Evolutionary conservation across 2,888 invertebrate genomes (phyloP).

Genomic region (Leptopilina drosophilae): DNA sequence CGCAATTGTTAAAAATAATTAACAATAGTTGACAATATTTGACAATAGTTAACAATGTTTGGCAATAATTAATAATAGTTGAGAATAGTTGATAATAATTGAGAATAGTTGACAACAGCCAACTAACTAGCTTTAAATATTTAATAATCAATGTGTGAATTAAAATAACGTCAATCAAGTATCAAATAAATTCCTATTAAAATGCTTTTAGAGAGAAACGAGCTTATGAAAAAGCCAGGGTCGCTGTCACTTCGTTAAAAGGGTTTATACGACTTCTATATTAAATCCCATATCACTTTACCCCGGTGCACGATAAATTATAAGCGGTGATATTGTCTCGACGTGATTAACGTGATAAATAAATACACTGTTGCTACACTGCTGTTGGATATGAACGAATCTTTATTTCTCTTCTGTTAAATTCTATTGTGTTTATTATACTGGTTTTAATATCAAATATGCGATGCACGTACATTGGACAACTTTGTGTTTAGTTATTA

Average conservation of each 20-base stretch:
- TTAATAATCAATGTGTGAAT: constrained; percentile 4
- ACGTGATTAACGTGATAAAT: constrained; percentile 39
- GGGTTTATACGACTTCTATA: constrained; percentile 40
- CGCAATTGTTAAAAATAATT: too few relatives aligned
- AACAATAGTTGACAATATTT: too few relatives aligned
- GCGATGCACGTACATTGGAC: constrained; percentile 12
- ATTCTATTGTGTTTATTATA: not conserved
- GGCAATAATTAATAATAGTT: too few relatives aligned
- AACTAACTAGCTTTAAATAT: constrained; percentile 36
- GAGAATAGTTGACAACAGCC: not conserved
- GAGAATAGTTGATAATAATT: too few relatives aligned
- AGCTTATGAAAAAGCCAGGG: constrained; percentile 34
- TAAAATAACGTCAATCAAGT: constrained; percentile 33
- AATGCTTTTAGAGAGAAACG: constrained; percentile 37
- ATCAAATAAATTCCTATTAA: constrained; percentile 34
- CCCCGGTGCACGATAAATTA: constrained; percentile 34
- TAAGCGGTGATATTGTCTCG: constrained; percentile 29
- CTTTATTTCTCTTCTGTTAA: not conserved
- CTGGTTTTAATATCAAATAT: not conserved
- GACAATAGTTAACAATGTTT: too few relatives aligned
- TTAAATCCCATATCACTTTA: constrained; percentile 40
- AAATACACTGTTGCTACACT: not conserved
- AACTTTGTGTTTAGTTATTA: constrained; percentile 2
- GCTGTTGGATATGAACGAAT: not conserved
- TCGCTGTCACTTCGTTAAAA: constrained; percentile 36